A percentile compares a stretch with the other conserved stretches of the same genome.
Evolutionary conservation across 23 tunicate genomes (phyloP).

Genomic region (Ascidia mentula): DNA sequence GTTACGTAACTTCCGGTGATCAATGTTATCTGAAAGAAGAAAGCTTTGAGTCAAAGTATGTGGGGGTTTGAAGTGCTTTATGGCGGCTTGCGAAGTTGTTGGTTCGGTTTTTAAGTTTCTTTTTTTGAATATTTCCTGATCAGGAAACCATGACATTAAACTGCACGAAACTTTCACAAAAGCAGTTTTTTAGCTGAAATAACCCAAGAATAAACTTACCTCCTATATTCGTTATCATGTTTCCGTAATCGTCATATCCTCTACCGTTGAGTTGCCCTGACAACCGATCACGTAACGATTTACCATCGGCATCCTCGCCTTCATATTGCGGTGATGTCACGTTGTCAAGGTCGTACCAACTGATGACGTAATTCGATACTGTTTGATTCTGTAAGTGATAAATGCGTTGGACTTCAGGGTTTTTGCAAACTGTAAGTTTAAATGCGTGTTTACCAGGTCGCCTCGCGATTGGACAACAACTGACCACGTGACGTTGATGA

Average conservation of each 20-base stretch:
- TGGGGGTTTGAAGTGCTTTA: not conserved
- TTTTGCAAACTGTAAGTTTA: not conserved
- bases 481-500: not conserved
- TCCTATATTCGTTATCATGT: not conserved
- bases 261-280: constrained; percentile 7
- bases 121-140: not conserved
- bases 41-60: not conserved
- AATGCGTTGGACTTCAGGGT: too few relatives aligned
- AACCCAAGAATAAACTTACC: too few relatives aligned
- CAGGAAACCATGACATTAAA: not conserved
- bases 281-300: constrained; percentile 7
- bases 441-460: not conserved
- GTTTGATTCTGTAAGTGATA: not conserved
- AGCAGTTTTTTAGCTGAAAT: too few relatives aligned
- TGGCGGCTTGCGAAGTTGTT: too few relatives aligned
- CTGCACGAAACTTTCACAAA: not conserved
- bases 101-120: too few relatives aligned
- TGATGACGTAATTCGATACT: not conserved
- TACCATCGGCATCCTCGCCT: not conserved
- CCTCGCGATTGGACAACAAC: not conserved
- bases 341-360: not conserved
- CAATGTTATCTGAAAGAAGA: not conserved
- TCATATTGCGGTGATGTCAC: constrained; percentile 2
- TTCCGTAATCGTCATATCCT: not conserved
- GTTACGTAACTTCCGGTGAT: not conserved